Evolutionary conservation across 2,888 invertebrate species (phyloP).

Genomic region (Miltochrista miniata): DNA sequence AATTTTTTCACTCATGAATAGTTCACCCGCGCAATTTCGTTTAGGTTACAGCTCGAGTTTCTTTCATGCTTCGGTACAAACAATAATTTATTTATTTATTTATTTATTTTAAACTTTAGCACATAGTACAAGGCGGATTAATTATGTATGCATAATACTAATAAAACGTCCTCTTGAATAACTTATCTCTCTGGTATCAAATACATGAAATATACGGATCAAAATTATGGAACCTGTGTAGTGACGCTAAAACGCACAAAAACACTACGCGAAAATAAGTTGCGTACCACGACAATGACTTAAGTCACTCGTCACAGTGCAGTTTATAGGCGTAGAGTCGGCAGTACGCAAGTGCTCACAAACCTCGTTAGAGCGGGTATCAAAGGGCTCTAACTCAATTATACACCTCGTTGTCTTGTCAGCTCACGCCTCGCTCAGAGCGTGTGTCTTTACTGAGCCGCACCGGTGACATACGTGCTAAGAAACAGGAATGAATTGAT

Average conservation of each 20-base stretch:
- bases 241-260: background rate
- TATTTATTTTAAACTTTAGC: too few relatives aligned
- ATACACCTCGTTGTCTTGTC: slow-evolving; percentile 62
- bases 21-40: too few relatives aligned
- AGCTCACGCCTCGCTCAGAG: slow-evolving; percentile 19
- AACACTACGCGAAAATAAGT: slow-evolving; percentile 1
- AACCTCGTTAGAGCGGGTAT: slow-evolving; percentile 79
- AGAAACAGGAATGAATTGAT: slow-evolving; percentile 45
- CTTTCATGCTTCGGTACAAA: too few relatives aligned
- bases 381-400: slow-evolving; percentile 81
- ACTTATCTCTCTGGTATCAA: too few relatives aligned
- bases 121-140: too few relatives aligned
- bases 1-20: too few relatives aligned
- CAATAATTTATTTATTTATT: too few relatives aligned
- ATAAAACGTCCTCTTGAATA: too few relatives aligned
- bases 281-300: slow-evolving; percentile 6
- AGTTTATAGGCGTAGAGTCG: slow-evolving; percentile 16
- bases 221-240: too few relatives aligned
- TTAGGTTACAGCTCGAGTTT: too few relatives aligned
- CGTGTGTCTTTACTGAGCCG: slow-evolving; percentile 6
- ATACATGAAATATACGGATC: too few relatives aligned
- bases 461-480: slow-evolving; percentile 27
- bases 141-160: too few relatives aligned
- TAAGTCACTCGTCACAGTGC: slow-evolving; percentile 21
- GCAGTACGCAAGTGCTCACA: slow-evolving; percentile 59